A percentile compares a stretch with the other conserved stretches of the same genome.
Conservation (phyloP, 92 coral and sea anemone genomes). For the Epizoanthus ramosus region DNA sequence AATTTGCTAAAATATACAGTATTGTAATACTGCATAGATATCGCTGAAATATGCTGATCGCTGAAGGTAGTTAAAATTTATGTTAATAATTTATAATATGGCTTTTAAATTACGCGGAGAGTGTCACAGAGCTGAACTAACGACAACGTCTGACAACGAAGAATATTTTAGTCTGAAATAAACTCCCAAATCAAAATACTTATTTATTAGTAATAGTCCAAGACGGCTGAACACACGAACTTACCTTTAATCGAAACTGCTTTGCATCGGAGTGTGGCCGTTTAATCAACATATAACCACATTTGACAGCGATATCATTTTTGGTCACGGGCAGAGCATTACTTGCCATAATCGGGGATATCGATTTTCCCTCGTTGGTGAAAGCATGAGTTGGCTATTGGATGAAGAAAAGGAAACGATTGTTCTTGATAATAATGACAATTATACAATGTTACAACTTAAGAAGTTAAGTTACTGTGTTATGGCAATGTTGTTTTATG, state of each 20-base stretch:
- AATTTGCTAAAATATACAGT: too few species aligned
- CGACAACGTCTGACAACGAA: too few species aligned
- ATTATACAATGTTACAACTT: neutral
- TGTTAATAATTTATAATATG: too few species aligned
- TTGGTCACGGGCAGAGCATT: neutral
- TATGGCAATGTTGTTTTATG: neutral
- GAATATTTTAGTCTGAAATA: too few species aligned
- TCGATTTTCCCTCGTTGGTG: neutral
- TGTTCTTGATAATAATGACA: neutral
- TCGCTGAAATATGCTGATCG: too few species aligned
- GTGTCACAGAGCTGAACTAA: too few species aligned
- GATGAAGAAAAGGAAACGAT: neutral
- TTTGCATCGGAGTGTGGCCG: constrained; percentile 73
- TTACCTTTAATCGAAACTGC: constrained; percentile 78
- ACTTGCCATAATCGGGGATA: constrained; percentile 12
- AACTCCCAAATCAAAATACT: too few species aligned
- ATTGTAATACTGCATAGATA: too few species aligned
- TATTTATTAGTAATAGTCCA: neutral
- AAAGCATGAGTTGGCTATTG: constrained; percentile 24
- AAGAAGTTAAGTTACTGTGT: neutral
- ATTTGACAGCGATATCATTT: constrained; percentile 53
- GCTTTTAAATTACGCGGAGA: too few species aligned
- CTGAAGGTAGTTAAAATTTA: too few species aligned
- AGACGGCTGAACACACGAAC: constrained; percentile 2
- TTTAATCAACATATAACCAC: constrained; percentile 80